Percentiles rank a stretch among this genome's conserved stretches.
Conservation (phyloP, 2,888 invertebrate genomes). For the Lasiommata megera region DNA sequence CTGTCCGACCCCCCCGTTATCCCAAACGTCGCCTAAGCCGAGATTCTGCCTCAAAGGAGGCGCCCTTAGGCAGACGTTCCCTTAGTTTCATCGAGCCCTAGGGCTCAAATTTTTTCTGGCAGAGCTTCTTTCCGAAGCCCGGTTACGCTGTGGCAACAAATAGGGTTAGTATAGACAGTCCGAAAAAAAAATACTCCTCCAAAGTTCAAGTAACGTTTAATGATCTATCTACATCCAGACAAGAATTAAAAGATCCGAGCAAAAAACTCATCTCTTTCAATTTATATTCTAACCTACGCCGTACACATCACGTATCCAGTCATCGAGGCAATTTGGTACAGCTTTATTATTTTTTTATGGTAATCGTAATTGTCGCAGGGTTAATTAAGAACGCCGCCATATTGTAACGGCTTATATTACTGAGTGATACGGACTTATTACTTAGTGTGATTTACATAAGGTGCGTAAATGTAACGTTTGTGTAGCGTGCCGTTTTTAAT, state of each 20-base stretch:
- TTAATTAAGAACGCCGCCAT: slow-evolving; percentile 55
- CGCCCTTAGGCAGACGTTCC: no score
- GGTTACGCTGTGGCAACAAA: no score
- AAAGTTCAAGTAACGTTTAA: neutral
- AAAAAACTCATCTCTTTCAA: slow-evolving; percentile 18
- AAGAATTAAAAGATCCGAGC: slow-evolving; percentile 9
- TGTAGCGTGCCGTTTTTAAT: no score
- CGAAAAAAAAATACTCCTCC: no score
- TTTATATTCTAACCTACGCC: slow-evolving; percentile 16
- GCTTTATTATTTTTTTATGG: slow-evolving; percentile 74
- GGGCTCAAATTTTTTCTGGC: no score
- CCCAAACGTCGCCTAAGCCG: no score
- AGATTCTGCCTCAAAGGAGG: no score
- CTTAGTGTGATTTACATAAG: slow-evolving; percentile 1
- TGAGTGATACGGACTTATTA: slow-evolving; percentile 8
- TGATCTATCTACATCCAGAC: neutral
- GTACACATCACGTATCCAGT: slow-evolving; percentile 36
- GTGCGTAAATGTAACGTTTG: no score
- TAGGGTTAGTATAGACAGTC: no score
- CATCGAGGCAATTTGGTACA: slow-evolving; percentile 58
- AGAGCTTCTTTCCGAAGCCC: no score
- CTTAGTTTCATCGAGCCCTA: no score
- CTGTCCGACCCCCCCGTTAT: no score
- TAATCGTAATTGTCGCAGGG: slow-evolving; percentile 69
- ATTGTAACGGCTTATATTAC: slow-evolving; percentile 8